Percentiles rank a stretch among this genome's conserved stretches.
These are phyloP conservation scores for Albula glossodonta DNA, from an alignment of 2,113 vertebrate genomes.

Conservation along the genomic window DNA sequence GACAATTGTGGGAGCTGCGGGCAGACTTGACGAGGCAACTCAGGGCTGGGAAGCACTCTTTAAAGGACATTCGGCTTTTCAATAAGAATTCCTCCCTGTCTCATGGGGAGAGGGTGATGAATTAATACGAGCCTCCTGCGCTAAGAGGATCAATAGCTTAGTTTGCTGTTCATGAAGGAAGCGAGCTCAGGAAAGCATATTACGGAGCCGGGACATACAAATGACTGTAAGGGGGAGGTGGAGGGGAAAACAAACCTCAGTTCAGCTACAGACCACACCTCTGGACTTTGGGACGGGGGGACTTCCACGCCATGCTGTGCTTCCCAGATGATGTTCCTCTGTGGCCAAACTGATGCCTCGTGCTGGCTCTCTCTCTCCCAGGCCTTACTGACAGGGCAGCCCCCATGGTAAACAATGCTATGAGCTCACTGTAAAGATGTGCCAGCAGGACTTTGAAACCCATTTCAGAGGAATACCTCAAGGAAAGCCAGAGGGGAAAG, in stretches of 20 bases:
- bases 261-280: conserved; percentile 46
- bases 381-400: conserved; percentile 59
- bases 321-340: conserved; percentile 6
- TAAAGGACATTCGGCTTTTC: conserved; percentile 1
- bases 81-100: not conserved
- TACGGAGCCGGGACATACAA: conserved; percentile 73
- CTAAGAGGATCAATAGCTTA: conserved; percentile 81
- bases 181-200: conserved; percentile 63
- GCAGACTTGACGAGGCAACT: not conserved
- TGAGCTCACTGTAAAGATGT: conserved; percentile 70
- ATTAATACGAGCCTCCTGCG: conserved; percentile 61
- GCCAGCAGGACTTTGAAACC: conserved; percentile 67
- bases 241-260: conserved; percentile 43
- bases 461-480: conserved; percentile 71
- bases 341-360: conserved; percentile 9
- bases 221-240: conserved; percentile 60
- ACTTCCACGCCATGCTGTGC: conserved; percentile 35
- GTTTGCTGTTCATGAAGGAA: conserved; percentile 73
- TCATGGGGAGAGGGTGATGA: not conserved
- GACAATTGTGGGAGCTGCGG: not conserved
- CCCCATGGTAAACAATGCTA: conserved; percentile 58
- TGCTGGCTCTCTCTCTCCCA: conserved; percentile 33
- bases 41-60: not conserved
- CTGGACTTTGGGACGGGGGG: conserved; percentile 58
- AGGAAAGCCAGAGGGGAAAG: conserved; percentile 59